Evolutionary conservation across 2,113 vertebrate species (phyloP).

Genomic region (Dasyprocta punctata): DNA sequence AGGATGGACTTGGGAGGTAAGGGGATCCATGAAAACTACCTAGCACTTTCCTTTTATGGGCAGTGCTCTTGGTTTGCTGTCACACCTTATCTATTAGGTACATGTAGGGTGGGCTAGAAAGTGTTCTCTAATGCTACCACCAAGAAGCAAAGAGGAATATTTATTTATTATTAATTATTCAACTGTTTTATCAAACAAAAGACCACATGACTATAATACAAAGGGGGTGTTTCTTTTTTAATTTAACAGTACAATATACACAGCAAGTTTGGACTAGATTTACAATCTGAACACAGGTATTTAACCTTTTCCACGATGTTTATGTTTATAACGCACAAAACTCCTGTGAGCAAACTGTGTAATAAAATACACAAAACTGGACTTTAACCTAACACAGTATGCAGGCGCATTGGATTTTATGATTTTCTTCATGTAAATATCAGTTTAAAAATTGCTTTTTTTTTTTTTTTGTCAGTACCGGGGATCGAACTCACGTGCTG

Average conservation of each 20-base stretch:
- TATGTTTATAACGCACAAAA: constrained; percentile 99
- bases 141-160: background rate
- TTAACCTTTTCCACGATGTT: constrained; percentile 99
- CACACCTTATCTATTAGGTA: background rate
- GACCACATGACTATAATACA: constrained; percentile 99
- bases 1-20: background rate
- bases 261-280: constrained; percentile 99
- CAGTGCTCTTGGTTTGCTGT: background rate
- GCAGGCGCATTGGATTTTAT: constrained; percentile 88
- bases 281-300: constrained; percentile 99
- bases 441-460: no score
- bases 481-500: no score
- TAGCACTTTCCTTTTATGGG: background rate
- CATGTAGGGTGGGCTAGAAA: background rate
- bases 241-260: constrained; percentile 99
- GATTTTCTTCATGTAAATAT: constrained; percentile 81
- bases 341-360: constrained; percentile 98
- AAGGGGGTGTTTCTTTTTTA: constrained; percentile 95
- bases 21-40: background rate
- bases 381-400: constrained; percentile 90
- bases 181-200: constrained; percentile 99
- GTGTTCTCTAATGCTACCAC: background rate
- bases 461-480: no score
- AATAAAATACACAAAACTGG: constrained; percentile 96
- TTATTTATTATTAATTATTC: constrained; percentile 93